These are phyloP conservation scores for Microctenopoma lineatum DNA, from an alignment of 2,797 vertebrate species.

Conservation along the genomic window DNA sequence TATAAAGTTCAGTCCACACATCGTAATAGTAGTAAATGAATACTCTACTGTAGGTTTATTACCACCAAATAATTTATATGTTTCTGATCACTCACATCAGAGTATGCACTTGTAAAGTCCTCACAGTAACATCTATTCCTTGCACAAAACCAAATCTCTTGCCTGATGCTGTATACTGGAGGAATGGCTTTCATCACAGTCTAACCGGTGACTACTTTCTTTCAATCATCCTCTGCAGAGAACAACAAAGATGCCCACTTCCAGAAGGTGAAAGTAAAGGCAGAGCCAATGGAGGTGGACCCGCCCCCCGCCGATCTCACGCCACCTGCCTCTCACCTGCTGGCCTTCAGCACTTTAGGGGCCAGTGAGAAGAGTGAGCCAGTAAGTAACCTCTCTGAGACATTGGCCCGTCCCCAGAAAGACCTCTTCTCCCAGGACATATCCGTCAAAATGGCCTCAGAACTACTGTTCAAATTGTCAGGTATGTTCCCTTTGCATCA, in stretches of 20 bases:
- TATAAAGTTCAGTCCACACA: neutral
- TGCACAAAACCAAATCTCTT: neutral
- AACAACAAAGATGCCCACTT: slow-evolving; percentile 92
- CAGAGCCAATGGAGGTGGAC: slow-evolving; percentile 98
- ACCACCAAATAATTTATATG: neutral
- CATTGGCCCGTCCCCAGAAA: slow-evolving; percentile 90
- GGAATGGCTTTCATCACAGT: slow-evolving; percentile 16
- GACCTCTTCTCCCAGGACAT: slow-evolving; percentile 99
- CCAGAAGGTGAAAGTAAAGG: slow-evolving; percentile 92
- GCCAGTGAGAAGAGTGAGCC: slow-evolving; percentile 90
- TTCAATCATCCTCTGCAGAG: slow-evolving; percentile 81
- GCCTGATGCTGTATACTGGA: neutral
- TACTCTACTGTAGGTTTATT: neutral
- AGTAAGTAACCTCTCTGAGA: slow-evolving; percentile 88
- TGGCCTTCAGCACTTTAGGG: slow-evolving; percentile 95
- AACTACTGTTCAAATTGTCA: slow-evolving; percentile 98
- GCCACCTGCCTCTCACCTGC: slow-evolving; percentile 83
- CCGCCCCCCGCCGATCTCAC: slow-evolving; percentile 80
- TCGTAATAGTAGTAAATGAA: neutral
- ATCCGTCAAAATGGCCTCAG: slow-evolving; percentile 99
- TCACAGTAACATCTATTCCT: neutral
- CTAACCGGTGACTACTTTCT: slow-evolving; percentile 45
- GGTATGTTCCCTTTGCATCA: slow-evolving; percentile 77
- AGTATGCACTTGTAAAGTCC: neutral
- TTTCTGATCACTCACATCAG: neutral